A percentile compares a stretch with the other conserved stretches of the same genome.
These are phyloP conservation scores for Pristionchus pacificus DNA, from an alignment of 1,140 invertebrate genomes.

Conservation along the genomic window DNA sequence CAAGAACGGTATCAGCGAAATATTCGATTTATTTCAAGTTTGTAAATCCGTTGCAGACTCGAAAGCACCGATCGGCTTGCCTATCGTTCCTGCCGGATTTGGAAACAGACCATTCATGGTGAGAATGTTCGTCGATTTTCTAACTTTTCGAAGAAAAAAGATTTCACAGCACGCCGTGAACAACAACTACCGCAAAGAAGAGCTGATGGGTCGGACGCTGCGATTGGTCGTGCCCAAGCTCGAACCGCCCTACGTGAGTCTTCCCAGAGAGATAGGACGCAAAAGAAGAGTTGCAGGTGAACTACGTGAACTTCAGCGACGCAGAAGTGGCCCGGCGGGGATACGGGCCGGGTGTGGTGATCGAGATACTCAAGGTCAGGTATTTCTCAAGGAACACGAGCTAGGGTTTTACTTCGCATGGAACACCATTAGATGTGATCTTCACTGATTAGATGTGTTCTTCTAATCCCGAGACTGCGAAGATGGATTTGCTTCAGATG, in stretches of 20 bases:
- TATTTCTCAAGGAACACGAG: too few species aligned
- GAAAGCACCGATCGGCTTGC: too few species aligned
- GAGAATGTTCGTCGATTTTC: too few species aligned
- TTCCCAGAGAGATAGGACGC: background rate
- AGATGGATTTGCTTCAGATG: conserved; percentile 24
- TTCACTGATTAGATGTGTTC: too few species aligned
- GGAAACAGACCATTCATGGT: too few species aligned
- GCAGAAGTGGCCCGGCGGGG: conserved; percentile 22
- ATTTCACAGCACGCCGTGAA: background rate
- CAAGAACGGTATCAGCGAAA: background rate
- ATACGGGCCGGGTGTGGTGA: conserved; percentile 39
- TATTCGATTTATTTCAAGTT: background rate
- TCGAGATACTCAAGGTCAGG: conserved; percentile 40
- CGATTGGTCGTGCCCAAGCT: conserved; percentile 24
- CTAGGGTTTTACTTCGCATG: too few species aligned
- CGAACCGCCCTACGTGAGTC: conserved; percentile 30
- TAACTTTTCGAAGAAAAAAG: too few species aligned
- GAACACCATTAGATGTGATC: too few species aligned
- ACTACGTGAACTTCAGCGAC: conserved; percentile 36
- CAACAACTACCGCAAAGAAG: background rate
- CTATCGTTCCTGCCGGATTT: too few species aligned
- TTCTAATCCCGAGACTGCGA: too few species aligned
- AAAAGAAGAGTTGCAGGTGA: conserved; percentile 19
- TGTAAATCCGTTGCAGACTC: background rate
- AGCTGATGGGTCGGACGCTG: conserved; percentile 15